Percentiles rank a stretch among this genome's conserved stretches.
Evolutionary conservation across 1,140 invertebrate genomes (phyloP).

Genomic region (Pachyrhynchus sulphureomaculatus): DNA sequence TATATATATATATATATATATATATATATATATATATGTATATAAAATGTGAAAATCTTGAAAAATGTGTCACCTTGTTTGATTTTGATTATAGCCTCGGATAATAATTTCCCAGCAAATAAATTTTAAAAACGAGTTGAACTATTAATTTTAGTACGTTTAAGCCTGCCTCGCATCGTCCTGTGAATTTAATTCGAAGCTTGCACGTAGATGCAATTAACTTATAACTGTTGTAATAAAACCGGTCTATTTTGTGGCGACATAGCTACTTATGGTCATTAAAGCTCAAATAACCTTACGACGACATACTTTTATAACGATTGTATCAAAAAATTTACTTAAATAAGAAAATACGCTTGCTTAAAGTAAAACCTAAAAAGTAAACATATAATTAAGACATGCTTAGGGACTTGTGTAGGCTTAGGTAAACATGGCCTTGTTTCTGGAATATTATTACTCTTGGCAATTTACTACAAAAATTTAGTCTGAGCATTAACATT

Average conservation of each 20-base stretch:
- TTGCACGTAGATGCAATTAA: slow-evolving; percentile 1
- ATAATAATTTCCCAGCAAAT: too few species aligned
- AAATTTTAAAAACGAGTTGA: too few species aligned
- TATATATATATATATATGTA: too few species aligned
- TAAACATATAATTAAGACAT: slow-evolving; percentile 9
- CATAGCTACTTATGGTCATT: slow-evolving; percentile 13
- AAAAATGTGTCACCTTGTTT: too few species aligned
- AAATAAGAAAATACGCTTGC: slow-evolving; percentile 1
- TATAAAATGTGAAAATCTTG: too few species aligned
- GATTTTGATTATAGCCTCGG: too few species aligned
- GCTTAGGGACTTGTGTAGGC: slow-evolving; percentile 1
- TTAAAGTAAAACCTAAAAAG: background rate
- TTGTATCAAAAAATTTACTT: background rate
- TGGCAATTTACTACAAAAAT: slow-evolving; percentile 1
- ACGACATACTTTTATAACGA: background rate
- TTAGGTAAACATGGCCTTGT: background rate
- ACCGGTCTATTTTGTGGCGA: slow-evolving; percentile 6
- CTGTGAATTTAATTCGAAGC: background rate
- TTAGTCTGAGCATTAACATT: background rate
- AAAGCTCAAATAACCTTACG: background rate
- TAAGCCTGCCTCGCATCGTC: too few species aligned
- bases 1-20: too few species aligned
- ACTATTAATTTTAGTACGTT: too few species aligned
- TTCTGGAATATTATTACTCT: slow-evolving; percentile 1
- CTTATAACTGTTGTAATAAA: slow-evolving; percentile 15